These are phyloP conservation scores for Nomada ruficornis DNA, from an alignment of 2,888 invertebrate species.

Conservation along the genomic window DNA sequence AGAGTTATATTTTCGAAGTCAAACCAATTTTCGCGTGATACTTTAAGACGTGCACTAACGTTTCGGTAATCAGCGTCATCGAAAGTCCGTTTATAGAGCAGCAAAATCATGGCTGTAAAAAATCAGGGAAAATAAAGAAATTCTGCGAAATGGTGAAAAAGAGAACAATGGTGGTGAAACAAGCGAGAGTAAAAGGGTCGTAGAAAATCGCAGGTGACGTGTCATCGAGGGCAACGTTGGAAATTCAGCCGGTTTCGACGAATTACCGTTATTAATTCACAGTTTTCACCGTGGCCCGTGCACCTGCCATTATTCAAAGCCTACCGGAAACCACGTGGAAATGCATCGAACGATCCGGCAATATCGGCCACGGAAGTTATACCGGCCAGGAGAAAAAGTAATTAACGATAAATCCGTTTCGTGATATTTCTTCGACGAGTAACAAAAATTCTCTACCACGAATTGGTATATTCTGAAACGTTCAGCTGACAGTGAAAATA, in stretches of 20 bases:
- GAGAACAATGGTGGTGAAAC: neutral
- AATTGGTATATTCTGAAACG: neutral
- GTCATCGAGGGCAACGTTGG: conserved; percentile 23
- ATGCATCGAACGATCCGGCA: conserved; percentile 43
- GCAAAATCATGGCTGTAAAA: neutral
- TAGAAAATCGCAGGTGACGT: conserved; percentile 22
- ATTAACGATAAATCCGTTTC: conserved; percentile 47
- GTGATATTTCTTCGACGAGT: conserved; percentile 19
- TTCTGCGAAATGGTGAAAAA: neutral
- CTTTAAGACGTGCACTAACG: too few species aligned
- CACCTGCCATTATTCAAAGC: conserved; percentile 58
- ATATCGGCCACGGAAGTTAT: conserved; percentile 35
- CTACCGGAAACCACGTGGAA: conserved; percentile 24
- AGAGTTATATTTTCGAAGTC: too few species aligned
- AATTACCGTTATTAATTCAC: conserved; percentile 65
- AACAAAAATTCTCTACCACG: neutral
- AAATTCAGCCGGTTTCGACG: conserved; percentile 49
- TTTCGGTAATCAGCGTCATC: too few species aligned
- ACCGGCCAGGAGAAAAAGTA: conserved; percentile 34
- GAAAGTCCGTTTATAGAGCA: too few species aligned
- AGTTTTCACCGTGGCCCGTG: conserved; percentile 44
- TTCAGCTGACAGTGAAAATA: neutral
- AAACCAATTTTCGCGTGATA: too few species aligned
- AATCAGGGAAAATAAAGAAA: neutral
- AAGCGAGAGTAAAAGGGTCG: conserved; percentile 4